These are phyloP conservation scores for Astreopora myriophthalma DNA, from an alignment of 64 coral and sea anemone genomes.

Conservation along the genomic window DNA sequence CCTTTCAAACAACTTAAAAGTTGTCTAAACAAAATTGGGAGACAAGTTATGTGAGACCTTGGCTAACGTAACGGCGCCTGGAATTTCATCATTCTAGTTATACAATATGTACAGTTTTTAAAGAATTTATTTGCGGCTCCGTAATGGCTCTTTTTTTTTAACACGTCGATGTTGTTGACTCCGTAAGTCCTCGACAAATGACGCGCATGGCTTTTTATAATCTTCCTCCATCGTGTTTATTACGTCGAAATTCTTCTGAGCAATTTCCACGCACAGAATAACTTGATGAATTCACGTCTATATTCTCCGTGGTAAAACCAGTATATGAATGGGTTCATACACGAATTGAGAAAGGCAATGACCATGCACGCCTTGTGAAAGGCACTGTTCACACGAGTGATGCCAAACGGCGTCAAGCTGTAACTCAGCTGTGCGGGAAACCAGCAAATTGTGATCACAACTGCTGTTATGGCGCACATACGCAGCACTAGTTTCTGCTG, in stretches of 20 bases:
- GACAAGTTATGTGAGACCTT: no score
- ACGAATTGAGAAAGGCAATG: slow-evolving; percentile 17
- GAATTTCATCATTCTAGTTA: no score
- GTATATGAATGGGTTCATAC: slow-evolving; percentile 16
- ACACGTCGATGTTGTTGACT: no score
- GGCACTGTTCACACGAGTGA: neutral
- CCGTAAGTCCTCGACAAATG: neutral
- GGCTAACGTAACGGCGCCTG: no score
- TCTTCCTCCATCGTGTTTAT: neutral
- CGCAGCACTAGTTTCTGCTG: neutral
- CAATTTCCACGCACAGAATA: neutral
- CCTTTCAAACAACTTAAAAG: no score
- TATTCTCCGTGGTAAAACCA: slow-evolving; percentile 25
- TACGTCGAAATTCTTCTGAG: no score
- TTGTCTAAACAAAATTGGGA: no score
- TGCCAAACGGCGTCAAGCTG: slow-evolving; percentile 5
- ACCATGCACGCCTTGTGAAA: neutral
- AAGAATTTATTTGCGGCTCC: no score
- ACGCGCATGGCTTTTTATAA: neutral
- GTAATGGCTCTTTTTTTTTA: no score
- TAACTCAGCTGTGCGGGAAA: slow-evolving; percentile 25
- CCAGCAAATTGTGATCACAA: neutral
- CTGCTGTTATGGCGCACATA: slow-evolving; percentile 17
- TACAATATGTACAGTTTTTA: no score
- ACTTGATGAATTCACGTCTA: neutral